Percentiles rank a stretch among this genome's conserved stretches.
These are phyloP conservation scores for Dorcus parallelipipedus DNA, from an alignment of 2,888 invertebrate species.

Conservation along the genomic window DNA sequence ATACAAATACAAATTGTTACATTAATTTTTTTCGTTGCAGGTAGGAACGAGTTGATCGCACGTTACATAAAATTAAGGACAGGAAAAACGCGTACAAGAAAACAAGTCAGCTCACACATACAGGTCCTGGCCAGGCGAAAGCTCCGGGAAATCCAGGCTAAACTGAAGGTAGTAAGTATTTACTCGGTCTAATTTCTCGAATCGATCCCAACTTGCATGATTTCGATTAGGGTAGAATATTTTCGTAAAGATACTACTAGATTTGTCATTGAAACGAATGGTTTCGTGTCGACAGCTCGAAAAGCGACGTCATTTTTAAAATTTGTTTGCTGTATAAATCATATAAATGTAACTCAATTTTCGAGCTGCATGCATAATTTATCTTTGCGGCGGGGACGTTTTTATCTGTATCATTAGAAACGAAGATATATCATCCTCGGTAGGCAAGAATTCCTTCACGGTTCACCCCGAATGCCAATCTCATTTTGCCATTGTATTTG, in stretches of 20 bases:
- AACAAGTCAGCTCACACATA: slow-evolving; percentile 99
- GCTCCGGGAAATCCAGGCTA: slow-evolving; percentile 96
- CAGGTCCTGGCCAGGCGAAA: slow-evolving; percentile 98
- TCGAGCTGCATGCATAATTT: background rate
- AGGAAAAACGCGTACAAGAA: slow-evolving; percentile 98
- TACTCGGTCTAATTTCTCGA: slow-evolving; percentile 6
- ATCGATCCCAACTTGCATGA: background rate
- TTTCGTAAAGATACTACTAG: background rate
- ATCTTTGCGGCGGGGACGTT: background rate
- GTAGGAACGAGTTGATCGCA: slow-evolving; percentile 99
- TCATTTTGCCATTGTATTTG: background rate
- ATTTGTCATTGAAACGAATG: background rate
- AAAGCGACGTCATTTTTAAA: slow-evolving; percentile 1
- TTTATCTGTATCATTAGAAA: background rate
- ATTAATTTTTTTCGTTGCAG: slow-evolving; percentile 59
- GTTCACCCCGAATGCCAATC: background rate
- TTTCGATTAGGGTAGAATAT: background rate
- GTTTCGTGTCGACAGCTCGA: background rate
- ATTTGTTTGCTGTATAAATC: background rate
- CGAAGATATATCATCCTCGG: background rate
- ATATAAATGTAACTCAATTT: background rate
- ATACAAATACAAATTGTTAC: too few relatives aligned
- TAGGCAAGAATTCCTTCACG: background rate
- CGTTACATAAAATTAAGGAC: slow-evolving; percentile 99
- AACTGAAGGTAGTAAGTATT: slow-evolving; percentile 91